Conservation (phyloP, 2,113 vertebrate species). For the Eublepharis macularius region DNA sequence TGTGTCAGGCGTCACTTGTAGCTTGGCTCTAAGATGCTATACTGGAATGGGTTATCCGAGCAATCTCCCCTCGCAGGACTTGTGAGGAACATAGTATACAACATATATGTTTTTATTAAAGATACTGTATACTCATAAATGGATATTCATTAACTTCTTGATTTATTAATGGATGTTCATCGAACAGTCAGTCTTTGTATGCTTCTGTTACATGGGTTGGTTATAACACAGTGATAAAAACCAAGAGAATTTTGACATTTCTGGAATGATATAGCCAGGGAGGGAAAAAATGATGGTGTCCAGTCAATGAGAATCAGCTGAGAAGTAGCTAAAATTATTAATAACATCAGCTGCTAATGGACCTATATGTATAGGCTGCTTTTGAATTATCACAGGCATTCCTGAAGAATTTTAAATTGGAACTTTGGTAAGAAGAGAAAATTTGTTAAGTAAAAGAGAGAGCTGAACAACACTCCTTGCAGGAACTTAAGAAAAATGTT, state of each 20-base stretch:
- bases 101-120: too few relatives aligned
- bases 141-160: too few relatives aligned
- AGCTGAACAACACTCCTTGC: conserved; percentile 56
- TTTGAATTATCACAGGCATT: background rate
- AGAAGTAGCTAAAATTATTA: background rate
- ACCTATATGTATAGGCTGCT: conserved; percentile 2
- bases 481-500: conserved; percentile 57
- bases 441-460: conserved; percentile 51
- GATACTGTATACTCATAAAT: too few relatives aligned
- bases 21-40: too few relatives aligned
- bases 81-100: too few relatives aligned
- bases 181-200: too few relatives aligned
- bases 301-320: background rate
- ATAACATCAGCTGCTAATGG: conserved; percentile 14
- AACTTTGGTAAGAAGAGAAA: background rate
- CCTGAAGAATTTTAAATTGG: conserved; percentile 12
- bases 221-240: background rate
- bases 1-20: too few relatives aligned
- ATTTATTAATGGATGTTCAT: too few relatives aligned
- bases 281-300: background rate
- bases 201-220: too few relatives aligned
- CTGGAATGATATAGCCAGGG: too few relatives aligned
- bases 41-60: too few relatives aligned
- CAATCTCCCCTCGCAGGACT: too few relatives aligned
- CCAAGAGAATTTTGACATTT: background rate